Evolutionary conservation across 1,140 invertebrate species (phyloP).

Genomic region (Pectinophora gossypiella): DNA sequence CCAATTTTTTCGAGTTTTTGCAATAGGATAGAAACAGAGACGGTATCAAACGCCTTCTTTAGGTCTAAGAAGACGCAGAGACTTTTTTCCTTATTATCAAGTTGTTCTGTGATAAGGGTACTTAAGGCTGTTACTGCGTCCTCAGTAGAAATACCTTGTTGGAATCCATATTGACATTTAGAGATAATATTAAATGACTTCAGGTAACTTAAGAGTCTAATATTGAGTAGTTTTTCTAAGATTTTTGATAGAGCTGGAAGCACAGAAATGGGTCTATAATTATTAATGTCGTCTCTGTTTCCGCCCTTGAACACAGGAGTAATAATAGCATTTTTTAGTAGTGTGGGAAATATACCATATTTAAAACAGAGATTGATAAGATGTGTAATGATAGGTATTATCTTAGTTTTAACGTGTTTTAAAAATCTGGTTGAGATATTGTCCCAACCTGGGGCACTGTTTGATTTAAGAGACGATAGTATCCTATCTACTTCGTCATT

Average conservation of each 20-base stretch:
- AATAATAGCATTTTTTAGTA: conserved; percentile 16
- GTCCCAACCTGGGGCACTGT: too few relatives aligned
- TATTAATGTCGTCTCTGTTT: conserved; percentile 7
- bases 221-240: too few relatives aligned
- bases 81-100: background rate
- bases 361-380: conserved; percentile 20
- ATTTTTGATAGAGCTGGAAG: too few relatives aligned
- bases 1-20: background rate
- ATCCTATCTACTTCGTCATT: background rate
- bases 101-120: background rate
- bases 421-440: conserved; percentile 13
- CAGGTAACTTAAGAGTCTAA: too few relatives aligned
- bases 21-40: background rate
- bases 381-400: conserved; percentile 18
- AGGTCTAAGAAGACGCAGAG: background rate
- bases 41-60: background rate
- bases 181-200: too few relatives aligned
- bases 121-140: background rate
- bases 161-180: too few relatives aligned
- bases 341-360: conserved; percentile 16
- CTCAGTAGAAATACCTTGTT: too few relatives aligned
- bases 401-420: conserved; percentile 8
- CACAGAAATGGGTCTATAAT: too few relatives aligned
- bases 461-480: background rate
- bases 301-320: conserved; percentile 9